Evolutionary conservation across 2,113 vertebrate species (phyloP), one percentile per base, ranked within the genome.

Genomic region (Trichechus manatus): DNA sequence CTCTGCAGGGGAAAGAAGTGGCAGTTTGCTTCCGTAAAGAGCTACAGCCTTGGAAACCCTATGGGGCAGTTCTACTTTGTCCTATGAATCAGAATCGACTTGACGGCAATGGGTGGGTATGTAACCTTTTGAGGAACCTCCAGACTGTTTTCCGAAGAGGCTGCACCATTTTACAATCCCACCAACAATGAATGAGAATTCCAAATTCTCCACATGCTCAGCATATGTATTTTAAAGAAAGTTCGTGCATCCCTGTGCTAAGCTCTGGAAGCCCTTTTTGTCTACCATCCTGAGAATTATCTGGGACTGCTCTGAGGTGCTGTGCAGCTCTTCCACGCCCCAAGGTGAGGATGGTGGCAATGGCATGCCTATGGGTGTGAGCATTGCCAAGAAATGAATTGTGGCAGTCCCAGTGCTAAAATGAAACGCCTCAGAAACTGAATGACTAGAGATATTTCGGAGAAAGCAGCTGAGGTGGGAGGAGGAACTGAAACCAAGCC

Each of bases 261-360:
- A 95, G 74, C 39, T 95, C 63, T 75, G 29, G 70, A 89, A 87
- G 33, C 42, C 56, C 79, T 87, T 25, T 33, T 93, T 87, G 31
- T 59, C 29, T 75, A 42, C 75, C 63, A 61, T 89, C 31, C 50
- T 10, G 75, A 83, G 47, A 61, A 59, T 68, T 50, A 56, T n/a
- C 53, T 42, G 20, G 50, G 44, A 42, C n/a, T 72, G 6, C 50
- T 85, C 25, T 23, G 66, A 66, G 47, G 39, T 56, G 29, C 6
- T 22, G 22, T 47, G 33, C 50, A 64, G 72, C 36, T 87, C 25
- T 87, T 87, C 36, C 80, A 42, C 63, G 39, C 56, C 82, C 61
- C 53, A 42, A 84, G 68, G 33, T 82, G 74, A 39, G 31, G 44
- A 42, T 23, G 74, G 39, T 31, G 50, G 79, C 80, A 92, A 72